phyloP scores from a whole-genome alignment of 2,113 vertebrate species.

The Dicerorhinus sumatrensis region DNA sequence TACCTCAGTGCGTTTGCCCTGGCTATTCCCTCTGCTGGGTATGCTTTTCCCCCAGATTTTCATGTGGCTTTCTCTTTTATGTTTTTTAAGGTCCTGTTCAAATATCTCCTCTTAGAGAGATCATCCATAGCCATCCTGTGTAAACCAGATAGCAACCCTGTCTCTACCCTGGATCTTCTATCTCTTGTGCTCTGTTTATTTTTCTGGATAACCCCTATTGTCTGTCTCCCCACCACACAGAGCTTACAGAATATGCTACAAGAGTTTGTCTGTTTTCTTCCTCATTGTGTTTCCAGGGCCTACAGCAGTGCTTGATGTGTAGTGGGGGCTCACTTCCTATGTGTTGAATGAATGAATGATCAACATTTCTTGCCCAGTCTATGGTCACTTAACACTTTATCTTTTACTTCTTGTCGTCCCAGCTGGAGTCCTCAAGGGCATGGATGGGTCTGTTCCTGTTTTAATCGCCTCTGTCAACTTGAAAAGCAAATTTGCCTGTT shows the following conservation, averaged over 20 bases:
- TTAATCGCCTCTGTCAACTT: too few species aligned
- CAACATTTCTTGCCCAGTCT: not conserved
- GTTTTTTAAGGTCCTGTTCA: not conserved
- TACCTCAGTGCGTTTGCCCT: not conserved
- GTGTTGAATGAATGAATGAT: not conserved
- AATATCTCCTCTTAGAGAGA: not conserved
- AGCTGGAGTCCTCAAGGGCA: not conserved
- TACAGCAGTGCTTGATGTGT: too few species aligned
- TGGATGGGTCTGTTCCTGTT: not conserved
- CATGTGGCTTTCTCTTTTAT: not conserved
- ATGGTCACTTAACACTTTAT: not conserved
- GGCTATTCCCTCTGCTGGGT: not conserved
- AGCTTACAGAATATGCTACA: not conserved
- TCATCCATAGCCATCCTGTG: not conserved
- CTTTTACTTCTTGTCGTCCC: not conserved
- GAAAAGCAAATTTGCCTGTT: too few species aligned
- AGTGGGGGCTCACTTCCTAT: not conserved
- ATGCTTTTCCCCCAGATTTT: not conserved
- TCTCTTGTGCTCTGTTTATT: not conserved
- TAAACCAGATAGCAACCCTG: not conserved
- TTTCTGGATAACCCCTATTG: not conserved
- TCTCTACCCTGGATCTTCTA: not conserved
- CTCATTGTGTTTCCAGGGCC: not conserved
- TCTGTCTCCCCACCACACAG: not conserved
- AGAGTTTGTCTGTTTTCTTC: not conserved